Conservation (phyloP, 1,140 invertebrate species). For the Leucophenga varia region DNA sequence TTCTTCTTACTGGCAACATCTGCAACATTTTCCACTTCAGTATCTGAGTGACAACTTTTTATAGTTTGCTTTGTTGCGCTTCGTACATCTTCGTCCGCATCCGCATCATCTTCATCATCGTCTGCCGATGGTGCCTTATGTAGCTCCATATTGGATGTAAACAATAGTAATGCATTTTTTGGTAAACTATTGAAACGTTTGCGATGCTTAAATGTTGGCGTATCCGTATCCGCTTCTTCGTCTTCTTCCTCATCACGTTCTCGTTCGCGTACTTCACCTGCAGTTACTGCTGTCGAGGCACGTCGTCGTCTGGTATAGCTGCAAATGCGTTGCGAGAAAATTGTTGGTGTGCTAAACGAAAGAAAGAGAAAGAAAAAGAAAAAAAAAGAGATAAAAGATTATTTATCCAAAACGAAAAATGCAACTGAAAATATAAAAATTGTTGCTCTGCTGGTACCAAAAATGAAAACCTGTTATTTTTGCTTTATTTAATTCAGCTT, state of each 20-base stretch:
- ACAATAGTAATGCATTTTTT: constrained; percentile 35
- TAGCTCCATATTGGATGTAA: constrained; percentile 28
- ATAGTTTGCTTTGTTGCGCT: not conserved
- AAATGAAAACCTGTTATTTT: no score
- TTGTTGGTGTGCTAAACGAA: constrained; percentile 25
- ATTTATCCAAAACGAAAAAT: no score
- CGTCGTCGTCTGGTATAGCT: constrained; percentile 35
- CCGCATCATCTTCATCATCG: constrained; percentile 1
- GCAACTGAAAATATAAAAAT: no score
- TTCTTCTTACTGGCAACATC: not conserved
- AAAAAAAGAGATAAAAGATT: not conserved
- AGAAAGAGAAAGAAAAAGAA: constrained; percentile 2
- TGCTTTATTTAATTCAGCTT: no score
- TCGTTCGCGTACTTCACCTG: constrained; percentile 21
- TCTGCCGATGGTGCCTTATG: constrained; percentile 21
- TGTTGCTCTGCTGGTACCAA: no score
- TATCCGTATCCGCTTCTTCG: constrained; percentile 28
- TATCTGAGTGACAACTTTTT: constrained; percentile 41
- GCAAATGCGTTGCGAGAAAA: constrained; percentile 29
- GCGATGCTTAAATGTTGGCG: constrained; percentile 23
- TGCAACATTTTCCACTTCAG: constrained; percentile 31
- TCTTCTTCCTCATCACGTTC: constrained; percentile 26
- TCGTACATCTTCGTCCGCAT: not conserved
- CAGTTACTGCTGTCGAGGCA: constrained; percentile 34
- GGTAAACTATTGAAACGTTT: constrained; percentile 49